Conservation (phyloP, 2,888 invertebrate genomes). For the Margaritifera margaritifera region DNA sequence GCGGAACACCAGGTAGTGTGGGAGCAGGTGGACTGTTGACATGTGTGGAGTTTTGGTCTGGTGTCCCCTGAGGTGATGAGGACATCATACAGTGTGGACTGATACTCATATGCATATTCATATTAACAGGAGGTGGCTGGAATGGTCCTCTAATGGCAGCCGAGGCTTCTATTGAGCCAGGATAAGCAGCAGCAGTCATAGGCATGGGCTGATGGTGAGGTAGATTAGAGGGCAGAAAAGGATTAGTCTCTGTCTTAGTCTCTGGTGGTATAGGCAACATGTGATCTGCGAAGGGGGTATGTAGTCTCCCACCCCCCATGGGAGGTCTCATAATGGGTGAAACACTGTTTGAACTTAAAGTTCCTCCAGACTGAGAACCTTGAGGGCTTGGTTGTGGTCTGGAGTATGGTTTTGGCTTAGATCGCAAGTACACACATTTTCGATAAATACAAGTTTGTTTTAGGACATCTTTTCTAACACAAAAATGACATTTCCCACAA, state of each 20-base stretch:
- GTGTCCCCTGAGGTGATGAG: conserved; percentile 30
- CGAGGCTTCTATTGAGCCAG: no score
- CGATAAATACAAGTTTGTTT: conserved; percentile 67
- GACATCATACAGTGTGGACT: conserved; percentile 14
- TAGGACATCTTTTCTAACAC: conserved; percentile 59
- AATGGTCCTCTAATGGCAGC: no score
- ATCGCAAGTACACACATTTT: conserved; percentile 64
- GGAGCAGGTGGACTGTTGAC: conserved; percentile 10
- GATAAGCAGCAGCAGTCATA: not conserved
- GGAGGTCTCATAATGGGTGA: no score
- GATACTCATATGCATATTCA: conserved; percentile 37
- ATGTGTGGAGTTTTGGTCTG: conserved; percentile 27
- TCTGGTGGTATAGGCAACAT: no score
- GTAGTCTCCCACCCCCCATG: no score
- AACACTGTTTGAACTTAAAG: no score
- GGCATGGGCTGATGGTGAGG: conserved; percentile 29
- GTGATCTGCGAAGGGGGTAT: no score
- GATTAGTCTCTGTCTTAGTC: conserved; percentile 5
- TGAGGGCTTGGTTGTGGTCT: conserved; percentile 33
- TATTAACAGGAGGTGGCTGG: conserved; percentile 20
- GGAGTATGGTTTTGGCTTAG: conserved; percentile 52
- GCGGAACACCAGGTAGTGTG: conserved; percentile 20
- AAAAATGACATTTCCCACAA: conserved; percentile 65
- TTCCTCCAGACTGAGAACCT: conserved; percentile 4
- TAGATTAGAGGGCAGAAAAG: conserved; percentile 37